Conservation (phyloP, 2,888 invertebrate genomes). For the Rotaria sp. region DNA sequence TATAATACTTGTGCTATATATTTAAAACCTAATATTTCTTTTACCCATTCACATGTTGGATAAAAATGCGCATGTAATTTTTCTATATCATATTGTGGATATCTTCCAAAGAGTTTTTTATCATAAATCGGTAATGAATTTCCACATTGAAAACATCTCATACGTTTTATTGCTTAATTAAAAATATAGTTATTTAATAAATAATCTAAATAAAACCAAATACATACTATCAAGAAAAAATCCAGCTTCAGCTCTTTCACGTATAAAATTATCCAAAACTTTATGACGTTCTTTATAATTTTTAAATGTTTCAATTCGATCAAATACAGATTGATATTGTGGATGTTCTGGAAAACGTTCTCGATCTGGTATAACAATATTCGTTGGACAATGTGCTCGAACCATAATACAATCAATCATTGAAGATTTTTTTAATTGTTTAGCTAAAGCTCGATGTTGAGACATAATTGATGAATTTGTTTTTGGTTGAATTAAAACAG, state of each 20-base stretch:
- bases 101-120: not conserved
- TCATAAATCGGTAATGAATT: not conserved
- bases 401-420: not conserved
- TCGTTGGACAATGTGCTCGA: slow-evolving; percentile 12
- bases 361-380: not conserved
- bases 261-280: not conserved
- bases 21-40: not conserved
- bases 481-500: not conserved
- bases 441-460: not conserved
- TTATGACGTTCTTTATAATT: not conserved
- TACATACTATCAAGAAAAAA: slow-evolving; percentile 14
- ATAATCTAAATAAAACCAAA: no score
- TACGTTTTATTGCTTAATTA: not conserved
- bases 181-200: not conserved
- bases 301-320: not conserved
- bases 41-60: slow-evolving; percentile 20
- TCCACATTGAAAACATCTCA: slow-evolving; percentile 28
- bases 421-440: not conserved
- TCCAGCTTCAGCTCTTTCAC: not conserved
- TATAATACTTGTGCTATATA: not conserved
- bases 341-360: slow-evolving; percentile 14
- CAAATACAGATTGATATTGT: not conserved
- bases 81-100: not conserved
- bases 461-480: not conserved
- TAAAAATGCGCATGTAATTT: slow-evolving; percentile 19